Conservation (phyloP, 1,140 invertebrate genomes). For the Drosophila ogumai region DNA sequence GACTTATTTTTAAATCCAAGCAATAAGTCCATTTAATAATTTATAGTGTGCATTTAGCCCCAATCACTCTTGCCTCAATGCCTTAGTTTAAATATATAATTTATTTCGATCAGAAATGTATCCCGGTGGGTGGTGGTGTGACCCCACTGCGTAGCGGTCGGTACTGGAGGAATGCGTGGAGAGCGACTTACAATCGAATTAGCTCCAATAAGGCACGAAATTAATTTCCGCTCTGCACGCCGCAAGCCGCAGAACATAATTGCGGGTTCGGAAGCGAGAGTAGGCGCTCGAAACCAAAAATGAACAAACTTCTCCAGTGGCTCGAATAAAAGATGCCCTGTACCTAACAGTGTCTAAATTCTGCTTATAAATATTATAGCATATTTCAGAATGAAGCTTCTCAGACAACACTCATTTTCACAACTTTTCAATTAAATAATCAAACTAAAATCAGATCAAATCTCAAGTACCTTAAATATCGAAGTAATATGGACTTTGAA, state of each 20-base stretch:
- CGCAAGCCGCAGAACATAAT: constrained; percentile 58
- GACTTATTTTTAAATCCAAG: no score
- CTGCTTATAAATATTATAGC: no score
- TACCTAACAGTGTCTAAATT: neutral
- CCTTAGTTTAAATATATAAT: neutral
- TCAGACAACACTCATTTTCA: no score
- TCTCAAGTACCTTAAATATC: no score
- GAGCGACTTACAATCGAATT: constrained; percentile 70
- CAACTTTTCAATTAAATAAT: no score
- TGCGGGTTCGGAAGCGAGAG: constrained; percentile 3
- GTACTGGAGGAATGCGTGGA: constrained; percentile 1
- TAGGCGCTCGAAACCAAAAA: constrained; percentile 2
- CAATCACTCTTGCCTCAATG: neutral
- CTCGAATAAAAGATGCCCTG: neutral
- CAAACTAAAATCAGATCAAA: no score
- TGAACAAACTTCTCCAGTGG: neutral
- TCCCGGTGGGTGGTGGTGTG: neutral
- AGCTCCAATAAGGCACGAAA: constrained; percentile 79
- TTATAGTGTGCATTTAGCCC: neutral
- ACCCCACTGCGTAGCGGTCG: constrained; percentile 29
- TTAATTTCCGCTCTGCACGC: constrained; percentile 70
- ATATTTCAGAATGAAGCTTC: no score
- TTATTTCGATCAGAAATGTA: neutral
- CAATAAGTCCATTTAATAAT: neutral
- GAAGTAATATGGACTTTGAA: no score